phyloP scores from a whole-genome alignment of 2,797 vertebrate species.

The Leptatherina wallacei region DNA sequence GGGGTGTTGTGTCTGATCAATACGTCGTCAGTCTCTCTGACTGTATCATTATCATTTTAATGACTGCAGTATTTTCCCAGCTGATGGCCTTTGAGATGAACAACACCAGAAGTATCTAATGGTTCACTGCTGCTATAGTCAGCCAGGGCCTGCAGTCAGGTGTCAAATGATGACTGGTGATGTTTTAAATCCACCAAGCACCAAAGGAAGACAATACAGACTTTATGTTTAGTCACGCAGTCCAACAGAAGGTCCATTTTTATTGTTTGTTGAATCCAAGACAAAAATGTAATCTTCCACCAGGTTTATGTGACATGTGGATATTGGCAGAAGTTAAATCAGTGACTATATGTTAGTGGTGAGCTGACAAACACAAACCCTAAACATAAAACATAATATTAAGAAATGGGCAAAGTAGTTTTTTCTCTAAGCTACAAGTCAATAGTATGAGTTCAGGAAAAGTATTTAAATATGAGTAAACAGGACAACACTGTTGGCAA shows the following conservation, averaged over 20 bases:
- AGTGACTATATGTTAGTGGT: background rate
- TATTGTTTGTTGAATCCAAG: background rate
- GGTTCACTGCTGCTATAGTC: constrained; percentile 48
- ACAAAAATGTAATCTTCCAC: constrained; percentile 2
- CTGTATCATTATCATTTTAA: constrained; percentile 78
- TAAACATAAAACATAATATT: background rate
- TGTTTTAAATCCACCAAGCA: constrained; percentile 50
- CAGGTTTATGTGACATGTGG: background rate
- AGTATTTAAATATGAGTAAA: too few species aligned
- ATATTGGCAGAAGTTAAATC: background rate
- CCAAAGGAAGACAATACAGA: constrained; percentile 33
- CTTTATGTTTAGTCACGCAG: constrained; percentile 36
- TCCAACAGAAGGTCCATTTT: constrained; percentile 21
- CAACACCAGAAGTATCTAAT: constrained; percentile 52
- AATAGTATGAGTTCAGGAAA: too few species aligned
- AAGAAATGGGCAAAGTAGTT: background rate
- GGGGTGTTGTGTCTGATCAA: constrained; percentile 57
- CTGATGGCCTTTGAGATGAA: constrained; percentile 59
- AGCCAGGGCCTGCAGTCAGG: constrained; percentile 30
- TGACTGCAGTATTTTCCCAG: constrained; percentile 70
- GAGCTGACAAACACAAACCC: too few species aligned
- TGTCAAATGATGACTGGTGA: constrained; percentile 38
- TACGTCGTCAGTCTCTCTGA: constrained; percentile 62
- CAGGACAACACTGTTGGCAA: too few species aligned
- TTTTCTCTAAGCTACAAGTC: background rate